These are phyloP conservation scores for Probosciger aterrimus DNA, from an alignment of 2,113 vertebrate genomes.

Conservation along the genomic window DNA sequence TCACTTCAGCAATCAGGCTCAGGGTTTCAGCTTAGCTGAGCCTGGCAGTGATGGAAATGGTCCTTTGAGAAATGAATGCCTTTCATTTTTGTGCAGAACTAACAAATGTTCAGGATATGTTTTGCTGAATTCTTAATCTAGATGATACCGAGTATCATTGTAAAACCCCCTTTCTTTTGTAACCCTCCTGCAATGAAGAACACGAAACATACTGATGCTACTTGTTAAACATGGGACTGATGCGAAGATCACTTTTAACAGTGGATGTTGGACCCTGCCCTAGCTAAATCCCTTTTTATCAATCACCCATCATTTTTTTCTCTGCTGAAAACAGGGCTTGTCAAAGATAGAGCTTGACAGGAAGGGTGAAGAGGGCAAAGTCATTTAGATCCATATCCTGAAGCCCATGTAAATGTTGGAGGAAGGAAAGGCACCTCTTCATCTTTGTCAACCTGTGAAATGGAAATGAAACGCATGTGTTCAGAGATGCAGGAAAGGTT, in stretches of 20 bases:
- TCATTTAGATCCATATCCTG: neutral
- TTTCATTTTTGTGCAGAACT: neutral
- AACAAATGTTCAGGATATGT: neutral
- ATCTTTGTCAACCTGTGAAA: neutral
- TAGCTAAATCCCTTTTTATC: neutral
- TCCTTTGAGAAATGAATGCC: slow-evolving; percentile 5
- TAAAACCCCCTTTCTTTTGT: neutral
- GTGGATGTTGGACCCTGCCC: neutral
- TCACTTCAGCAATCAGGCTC: neutral
- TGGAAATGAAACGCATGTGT: fast-evolving
- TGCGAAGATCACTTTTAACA: neutral
- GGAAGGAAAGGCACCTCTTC: neutral
- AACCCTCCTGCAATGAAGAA: neutral
- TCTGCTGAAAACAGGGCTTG: neutral
- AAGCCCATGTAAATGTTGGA: neutral
- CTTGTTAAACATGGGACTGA: neutral
- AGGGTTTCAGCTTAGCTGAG: neutral
- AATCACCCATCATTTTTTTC: neutral
- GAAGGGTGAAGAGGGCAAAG: neutral
- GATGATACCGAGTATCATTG: neutral
- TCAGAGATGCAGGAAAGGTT: neutral
- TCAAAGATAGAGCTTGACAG: neutral
- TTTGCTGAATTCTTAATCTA: neutral
- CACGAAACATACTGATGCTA: neutral
- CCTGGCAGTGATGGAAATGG: neutral